phyloP scores from a whole-genome alignment of 2,888 invertebrate genomes.

The Sphaerophoria taeniata region DNA sequence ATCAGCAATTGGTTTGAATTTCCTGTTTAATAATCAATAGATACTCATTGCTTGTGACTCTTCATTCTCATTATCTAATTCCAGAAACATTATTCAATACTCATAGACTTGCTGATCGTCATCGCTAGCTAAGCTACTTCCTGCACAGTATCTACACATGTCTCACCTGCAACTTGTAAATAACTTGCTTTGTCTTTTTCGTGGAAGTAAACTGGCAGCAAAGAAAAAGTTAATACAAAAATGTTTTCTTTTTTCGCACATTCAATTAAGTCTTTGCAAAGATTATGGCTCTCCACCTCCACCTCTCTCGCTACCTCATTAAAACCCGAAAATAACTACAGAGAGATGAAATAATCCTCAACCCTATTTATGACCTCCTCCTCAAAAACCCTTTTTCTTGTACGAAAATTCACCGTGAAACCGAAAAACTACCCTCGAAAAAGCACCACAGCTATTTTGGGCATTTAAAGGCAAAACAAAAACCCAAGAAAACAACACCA shows the following conservation, averaged over 20 bases:
- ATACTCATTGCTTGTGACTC: too few species aligned
- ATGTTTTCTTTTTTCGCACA: slow-evolving; percentile 19
- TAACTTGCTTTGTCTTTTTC: background rate
- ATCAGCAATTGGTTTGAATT: too few species aligned
- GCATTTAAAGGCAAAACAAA: slow-evolving; percentile 38
- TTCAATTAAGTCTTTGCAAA: slow-evolving; percentile 57
- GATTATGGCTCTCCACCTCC: slow-evolving; percentile 37
- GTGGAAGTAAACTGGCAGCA: slow-evolving; percentile 53
- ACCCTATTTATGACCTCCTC: slow-evolving; percentile 56
- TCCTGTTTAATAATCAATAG: too few species aligned
- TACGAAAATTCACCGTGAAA: slow-evolving; percentile 69
- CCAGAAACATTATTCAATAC: background rate
- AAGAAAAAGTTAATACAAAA: slow-evolving; percentile 7
- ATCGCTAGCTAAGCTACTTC: slow-evolving; percentile 54
- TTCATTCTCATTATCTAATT: too few species aligned
- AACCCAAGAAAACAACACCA: background rate
- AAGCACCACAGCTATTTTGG: slow-evolving; percentile 39
- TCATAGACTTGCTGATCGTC: slow-evolving; percentile 38
- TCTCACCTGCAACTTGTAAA: slow-evolving; percentile 51
- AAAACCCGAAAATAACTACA: slow-evolving; percentile 60
- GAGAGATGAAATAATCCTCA: slow-evolving; percentile 67
- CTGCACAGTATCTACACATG: slow-evolving; percentile 51
- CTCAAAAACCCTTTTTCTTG: slow-evolving; percentile 67
- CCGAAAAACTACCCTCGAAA: slow-evolving; percentile 57
- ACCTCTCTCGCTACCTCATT: slow-evolving; percentile 17